phyloP scores from a whole-genome alignment of 2,113 vertebrate genomes.

The Hylia prasina region DNA sequence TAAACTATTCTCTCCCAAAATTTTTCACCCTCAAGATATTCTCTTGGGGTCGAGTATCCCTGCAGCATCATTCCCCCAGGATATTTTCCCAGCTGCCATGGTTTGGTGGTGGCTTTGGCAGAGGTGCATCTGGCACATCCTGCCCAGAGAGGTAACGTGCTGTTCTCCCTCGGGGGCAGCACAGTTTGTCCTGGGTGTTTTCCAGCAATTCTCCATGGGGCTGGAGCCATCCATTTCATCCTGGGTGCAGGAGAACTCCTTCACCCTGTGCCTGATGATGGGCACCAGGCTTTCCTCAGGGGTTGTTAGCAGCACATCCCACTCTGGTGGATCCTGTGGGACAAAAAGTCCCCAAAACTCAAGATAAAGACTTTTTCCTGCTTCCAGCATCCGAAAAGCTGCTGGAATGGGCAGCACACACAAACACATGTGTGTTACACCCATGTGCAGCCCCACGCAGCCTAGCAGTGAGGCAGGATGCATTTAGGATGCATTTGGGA shows the following conservation, averaged over 20 bases:
- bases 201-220: not conserved
- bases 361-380: not conserved
- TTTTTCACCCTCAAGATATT: not conserved
- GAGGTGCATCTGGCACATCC: not conserved
- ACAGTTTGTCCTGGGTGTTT: conserved; percentile 34
- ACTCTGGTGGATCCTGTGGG: accelerated
- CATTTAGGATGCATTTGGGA: not conserved
- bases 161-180: not conserved
- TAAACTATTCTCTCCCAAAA: not conserved
- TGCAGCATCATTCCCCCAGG: not conserved
- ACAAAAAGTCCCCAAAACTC: not conserved
- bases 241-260: not conserved
- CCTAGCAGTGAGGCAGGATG: not conserved
- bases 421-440: not conserved
- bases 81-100: not conserved
- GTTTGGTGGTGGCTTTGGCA: not conserved
- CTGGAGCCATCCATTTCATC: not conserved
- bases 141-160: not conserved
- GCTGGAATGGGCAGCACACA: not conserved
- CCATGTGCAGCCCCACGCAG: not conserved
- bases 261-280: not conserved
- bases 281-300: not conserved
- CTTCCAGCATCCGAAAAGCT: not conserved
- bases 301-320: not conserved
- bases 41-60: not conserved